These are phyloP conservation scores for Paedocypris sp. DNA, from an alignment of 2,113 vertebrate genomes.

Conservation along the genomic window DNA sequence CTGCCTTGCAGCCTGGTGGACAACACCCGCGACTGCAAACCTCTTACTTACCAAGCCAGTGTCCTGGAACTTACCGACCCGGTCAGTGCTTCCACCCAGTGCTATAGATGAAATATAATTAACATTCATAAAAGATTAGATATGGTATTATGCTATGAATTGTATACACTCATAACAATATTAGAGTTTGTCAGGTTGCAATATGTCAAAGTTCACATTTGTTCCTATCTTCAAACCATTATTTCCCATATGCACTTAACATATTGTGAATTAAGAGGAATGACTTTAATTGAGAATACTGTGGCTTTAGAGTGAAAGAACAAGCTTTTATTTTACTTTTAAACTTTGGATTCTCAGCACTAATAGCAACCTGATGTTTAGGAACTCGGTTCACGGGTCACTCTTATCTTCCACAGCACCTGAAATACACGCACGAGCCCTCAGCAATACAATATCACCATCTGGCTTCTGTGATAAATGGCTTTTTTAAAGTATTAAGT, in stretches of 20 bases:
- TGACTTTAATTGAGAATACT: no score
- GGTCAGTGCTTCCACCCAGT: conserved; percentile 57
- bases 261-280: no score
- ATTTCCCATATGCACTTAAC: no score
- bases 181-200: no score
- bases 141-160: no score
- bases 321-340: not conserved
- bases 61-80: conserved; percentile 79
- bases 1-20: conserved; percentile 82
- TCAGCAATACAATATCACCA: conserved; percentile 2
- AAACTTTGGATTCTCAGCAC: not conserved
- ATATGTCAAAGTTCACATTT: no score
- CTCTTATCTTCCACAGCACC: not conserved
- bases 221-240: no score
- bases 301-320: not conserved
- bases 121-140: no score
- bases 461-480: not conserved
- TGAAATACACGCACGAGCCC: conserved; percentile 2
- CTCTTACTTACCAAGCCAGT: conserved; percentile 77
- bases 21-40: conserved; percentile 83
- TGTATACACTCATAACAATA: no score
- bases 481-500: conserved; percentile 10
- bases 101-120: no score
- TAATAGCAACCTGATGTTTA: not conserved
- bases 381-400: not conserved